Percentiles rank a stretch among this genome's conserved stretches.
phyloP scores from a whole-genome alignment of 2,113 vertebrate species.

The Erinaceus europaeus region DNA sequence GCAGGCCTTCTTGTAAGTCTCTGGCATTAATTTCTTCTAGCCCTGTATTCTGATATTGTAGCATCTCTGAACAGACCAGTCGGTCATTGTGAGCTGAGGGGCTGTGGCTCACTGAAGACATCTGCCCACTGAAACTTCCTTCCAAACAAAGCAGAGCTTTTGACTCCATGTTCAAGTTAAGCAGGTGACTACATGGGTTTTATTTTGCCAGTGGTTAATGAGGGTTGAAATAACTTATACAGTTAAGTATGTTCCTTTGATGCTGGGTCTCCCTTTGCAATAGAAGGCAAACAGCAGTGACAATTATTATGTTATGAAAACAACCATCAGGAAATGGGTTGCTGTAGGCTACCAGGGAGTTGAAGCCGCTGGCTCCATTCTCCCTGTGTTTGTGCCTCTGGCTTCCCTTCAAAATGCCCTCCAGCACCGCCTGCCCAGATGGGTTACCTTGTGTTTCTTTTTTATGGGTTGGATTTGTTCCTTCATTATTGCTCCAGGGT shows the following conservation, averaged over 20 bases:
- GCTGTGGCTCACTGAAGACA: neutral
- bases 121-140: neutral
- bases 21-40: fast-evolving
- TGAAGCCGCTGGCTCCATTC: neutral
- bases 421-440: neutral
- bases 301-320: conserved; percentile 14
- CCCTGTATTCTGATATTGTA: neutral
- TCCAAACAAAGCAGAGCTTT: conserved; percentile 25
- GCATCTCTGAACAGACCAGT: neutral
- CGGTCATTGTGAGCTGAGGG: neutral
- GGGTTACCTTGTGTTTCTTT: neutral
- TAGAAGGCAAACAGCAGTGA: neutral
- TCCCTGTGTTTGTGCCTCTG: neutral
- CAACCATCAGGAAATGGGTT: neutral
- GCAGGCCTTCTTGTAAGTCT: neutral
- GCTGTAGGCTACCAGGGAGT: conserved; percentile 28
- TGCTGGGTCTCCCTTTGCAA: neutral
- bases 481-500: neutral
- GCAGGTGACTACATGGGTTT: conserved; percentile 23
- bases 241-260: neutral
- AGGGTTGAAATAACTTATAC: conserved; percentile 46
- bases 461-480: neutral
- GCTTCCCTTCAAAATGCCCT: neutral
- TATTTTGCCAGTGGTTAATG: conserved; percentile 44
- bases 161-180: neutral